Conservation (phyloP, 2,888 invertebrate genomes). For the Thysanoteuthis rhombus region DNA sequence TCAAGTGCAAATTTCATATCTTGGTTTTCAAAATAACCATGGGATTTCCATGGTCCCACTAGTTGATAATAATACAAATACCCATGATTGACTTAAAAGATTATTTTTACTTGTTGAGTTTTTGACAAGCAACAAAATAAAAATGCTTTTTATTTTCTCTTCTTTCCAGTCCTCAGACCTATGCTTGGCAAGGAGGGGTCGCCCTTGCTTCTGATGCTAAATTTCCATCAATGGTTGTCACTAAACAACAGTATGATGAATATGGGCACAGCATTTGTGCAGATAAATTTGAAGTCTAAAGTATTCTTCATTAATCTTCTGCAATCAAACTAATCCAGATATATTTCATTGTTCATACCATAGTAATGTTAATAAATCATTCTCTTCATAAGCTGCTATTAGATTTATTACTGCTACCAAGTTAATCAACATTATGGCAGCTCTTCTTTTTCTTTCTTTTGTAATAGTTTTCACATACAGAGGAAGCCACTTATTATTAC, state of each 20-base stretch:
- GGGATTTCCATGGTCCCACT: too few species aligned
- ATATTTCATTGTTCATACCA: background rate
- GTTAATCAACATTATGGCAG: background rate
- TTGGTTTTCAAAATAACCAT: too few species aligned
- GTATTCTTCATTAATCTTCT: too few species aligned
- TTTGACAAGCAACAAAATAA: background rate
- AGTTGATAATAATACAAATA: too few species aligned
- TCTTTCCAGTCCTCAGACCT: conserved; percentile 78
- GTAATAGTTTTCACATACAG: too few species aligned
- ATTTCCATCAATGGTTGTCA: conserved; percentile 75
- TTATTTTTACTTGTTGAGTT: background rate
- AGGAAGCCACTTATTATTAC: too few species aligned
- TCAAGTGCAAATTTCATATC: too few species aligned
- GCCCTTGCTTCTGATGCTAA: conserved; percentile 78
- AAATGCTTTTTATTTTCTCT: background rate
- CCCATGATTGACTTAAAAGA: background rate
- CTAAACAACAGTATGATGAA: conserved; percentile 89
- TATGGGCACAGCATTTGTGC: conserved; percentile 73
- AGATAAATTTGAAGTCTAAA: conserved; percentile 58
- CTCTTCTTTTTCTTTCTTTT: too few species aligned
- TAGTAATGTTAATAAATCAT: background rate
- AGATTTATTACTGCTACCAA: background rate
- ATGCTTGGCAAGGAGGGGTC: conserved; percentile 90
- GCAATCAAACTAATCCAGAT: background rate
- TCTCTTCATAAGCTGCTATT: background rate